phyloP scores from a whole-genome alignment of 2,797 vertebrate genomes.

The Crossoptilon crossoptilon region DNA sequence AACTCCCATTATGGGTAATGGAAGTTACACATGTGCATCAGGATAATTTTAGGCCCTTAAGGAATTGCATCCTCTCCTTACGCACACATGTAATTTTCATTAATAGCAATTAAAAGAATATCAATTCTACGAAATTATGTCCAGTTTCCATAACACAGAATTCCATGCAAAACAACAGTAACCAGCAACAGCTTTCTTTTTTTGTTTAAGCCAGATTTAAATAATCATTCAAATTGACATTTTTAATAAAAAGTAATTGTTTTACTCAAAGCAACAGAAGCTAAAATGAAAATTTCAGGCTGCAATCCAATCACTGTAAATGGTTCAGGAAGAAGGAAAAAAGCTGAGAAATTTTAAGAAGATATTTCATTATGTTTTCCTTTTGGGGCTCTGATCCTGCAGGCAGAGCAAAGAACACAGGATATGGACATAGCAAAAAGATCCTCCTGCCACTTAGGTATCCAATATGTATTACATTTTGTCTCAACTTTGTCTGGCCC shows the following conservation, averaged over 20 bases:
- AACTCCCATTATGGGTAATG: conserved; percentile 46
- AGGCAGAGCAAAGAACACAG: conserved; percentile 25
- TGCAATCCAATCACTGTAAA: conserved; percentile 63
- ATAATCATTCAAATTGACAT: conserved; percentile 65
- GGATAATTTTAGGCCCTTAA: conserved; percentile 54
- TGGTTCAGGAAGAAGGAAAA: conserved; percentile 56
- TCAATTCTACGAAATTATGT: conserved; percentile 55
- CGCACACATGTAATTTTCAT: conserved; percentile 67
- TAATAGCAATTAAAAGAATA: conserved; percentile 67
- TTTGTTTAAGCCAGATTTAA: conserved; percentile 44
- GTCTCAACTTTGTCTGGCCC: neutral
- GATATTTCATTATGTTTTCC: conserved; percentile 23
- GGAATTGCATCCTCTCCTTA: conserved; percentile 49
- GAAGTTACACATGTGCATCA: conserved; percentile 58
- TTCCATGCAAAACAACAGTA: conserved; percentile 42
- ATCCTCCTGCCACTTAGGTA: neutral
- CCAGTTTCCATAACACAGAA: conserved; percentile 53
- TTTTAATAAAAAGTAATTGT: conserved; percentile 76
- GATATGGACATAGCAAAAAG: conserved; percentile 14
- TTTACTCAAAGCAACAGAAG: conserved; percentile 67
- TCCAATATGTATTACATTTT: neutral
- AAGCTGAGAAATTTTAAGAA: neutral
- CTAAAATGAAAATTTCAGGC: conserved; percentile 64
- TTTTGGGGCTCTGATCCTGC: conserved; percentile 39
- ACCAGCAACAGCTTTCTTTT: conserved; percentile 6